Evolutionary conservation across 2,888 invertebrate genomes (phyloP).

Genomic region (Drosophila eohydei): DNA sequence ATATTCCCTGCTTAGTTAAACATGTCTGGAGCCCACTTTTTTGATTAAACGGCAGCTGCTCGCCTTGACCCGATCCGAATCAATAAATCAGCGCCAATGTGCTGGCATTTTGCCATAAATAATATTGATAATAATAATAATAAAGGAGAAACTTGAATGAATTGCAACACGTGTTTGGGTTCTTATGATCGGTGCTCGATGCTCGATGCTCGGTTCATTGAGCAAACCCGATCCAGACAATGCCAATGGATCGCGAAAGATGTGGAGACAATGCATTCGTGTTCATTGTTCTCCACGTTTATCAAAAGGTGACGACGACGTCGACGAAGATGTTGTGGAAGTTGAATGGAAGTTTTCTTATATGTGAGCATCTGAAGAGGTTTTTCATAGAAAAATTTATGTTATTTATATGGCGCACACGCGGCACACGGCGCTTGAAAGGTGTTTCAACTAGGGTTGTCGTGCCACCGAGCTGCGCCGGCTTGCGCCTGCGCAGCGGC

Average conservation of each 20-base stretch:
- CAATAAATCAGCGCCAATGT: conserved; percentile 68
- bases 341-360: conserved; percentile 71
- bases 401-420: conserved; percentile 64
- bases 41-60: conserved; percentile 37
- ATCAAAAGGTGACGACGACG: conserved; percentile 51
- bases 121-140: conserved; percentile 57
- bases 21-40: neutral
- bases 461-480: conserved; percentile 16
- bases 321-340: conserved; percentile 24
- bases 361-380: conserved; percentile 46
- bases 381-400: conserved; percentile 67
- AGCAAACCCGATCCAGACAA: conserved; percentile 65
- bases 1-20: conserved; percentile 1
- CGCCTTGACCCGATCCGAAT: conserved; percentile 64
- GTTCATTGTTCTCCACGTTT: conserved; percentile 54
- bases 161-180: conserved; percentile 74
- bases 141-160: conserved; percentile 62
- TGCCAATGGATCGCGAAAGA: conserved; percentile 69
- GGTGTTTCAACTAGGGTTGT: conserved; percentile 47
- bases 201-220: conserved; percentile 49
- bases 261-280: conserved; percentile 60
- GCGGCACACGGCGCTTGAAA: conserved; percentile 51
- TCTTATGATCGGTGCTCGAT: conserved; percentile 31
- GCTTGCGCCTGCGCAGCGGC: conserved; percentile 37
- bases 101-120: conserved; percentile 64